Conservation (phyloP, 2,888 invertebrate species). For the Pseudanteris insignis region DNA sequence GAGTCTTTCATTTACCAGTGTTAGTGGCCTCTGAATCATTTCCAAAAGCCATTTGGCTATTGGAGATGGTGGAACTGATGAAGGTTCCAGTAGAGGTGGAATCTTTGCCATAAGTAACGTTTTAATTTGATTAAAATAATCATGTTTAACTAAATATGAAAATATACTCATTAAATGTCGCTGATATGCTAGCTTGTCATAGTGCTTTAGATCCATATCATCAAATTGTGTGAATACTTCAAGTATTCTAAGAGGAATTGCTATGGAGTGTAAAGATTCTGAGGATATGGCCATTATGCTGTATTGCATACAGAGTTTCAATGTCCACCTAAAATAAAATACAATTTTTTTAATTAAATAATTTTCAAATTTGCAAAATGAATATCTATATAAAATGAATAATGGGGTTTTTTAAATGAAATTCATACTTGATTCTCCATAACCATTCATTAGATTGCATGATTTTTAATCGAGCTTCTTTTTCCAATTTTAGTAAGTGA, state of each 20-base stretch:
- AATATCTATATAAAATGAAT: no score
- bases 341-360: no score
- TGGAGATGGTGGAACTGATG: slow-evolving; percentile 76
- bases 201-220: slow-evolving; percentile 58
- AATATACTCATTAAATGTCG: slow-evolving; percentile 62
- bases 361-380: no score
- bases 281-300: slow-evolving; percentile 62
- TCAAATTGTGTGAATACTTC: slow-evolving; percentile 76
- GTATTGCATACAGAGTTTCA: slow-evolving; percentile 69
- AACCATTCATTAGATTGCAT: slow-evolving; percentile 61
- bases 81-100: slow-evolving; percentile 73
- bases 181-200: slow-evolving; percentile 53
- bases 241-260: slow-evolving; percentile 80
- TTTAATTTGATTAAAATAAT: slow-evolving; percentile 78
- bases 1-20: slow-evolving; percentile 68
- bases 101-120: slow-evolving; percentile 75
- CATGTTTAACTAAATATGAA: slow-evolving; percentile 58
- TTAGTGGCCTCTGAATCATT: slow-evolving; percentile 80
- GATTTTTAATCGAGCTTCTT: slow-evolving; percentile 59
- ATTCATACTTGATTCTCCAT: slow-evolving; percentile 64
- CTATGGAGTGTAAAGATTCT: slow-evolving; percentile 68
- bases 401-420: no score
- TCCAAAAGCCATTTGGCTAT: slow-evolving; percentile 78
- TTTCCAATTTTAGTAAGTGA: slow-evolving; percentile 64
- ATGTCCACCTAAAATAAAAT: slow-evolving; percentile 67